These are phyloP conservation scores for Sapajus apella DNA, from an alignment of 2,113 vertebrate genomes.

Conservation along the genomic window DNA sequence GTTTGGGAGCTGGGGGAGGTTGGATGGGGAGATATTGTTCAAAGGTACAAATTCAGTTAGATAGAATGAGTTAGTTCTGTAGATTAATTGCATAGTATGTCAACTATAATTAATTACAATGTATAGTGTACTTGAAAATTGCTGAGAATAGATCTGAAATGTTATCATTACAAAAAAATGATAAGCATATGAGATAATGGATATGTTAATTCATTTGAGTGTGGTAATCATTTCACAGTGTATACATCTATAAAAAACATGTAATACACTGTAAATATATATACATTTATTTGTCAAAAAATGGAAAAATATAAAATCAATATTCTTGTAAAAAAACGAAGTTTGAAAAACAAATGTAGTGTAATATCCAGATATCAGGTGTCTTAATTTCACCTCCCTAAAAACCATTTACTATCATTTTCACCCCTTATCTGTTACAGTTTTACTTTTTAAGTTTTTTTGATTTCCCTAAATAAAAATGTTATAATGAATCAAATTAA, in stretches of 20 bases:
- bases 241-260: background rate
- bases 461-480: constrained; percentile 33
- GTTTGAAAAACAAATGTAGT: background rate
- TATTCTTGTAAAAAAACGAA: background rate
- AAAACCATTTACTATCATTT: background rate
- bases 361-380: background rate
- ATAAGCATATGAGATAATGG: background rate
- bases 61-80: background rate
- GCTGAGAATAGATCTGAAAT: background rate
- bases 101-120: background rate
- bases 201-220: background rate
- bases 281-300: background rate
- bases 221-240: background rate
- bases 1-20: background rate
- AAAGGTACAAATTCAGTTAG: background rate
- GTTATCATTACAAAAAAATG: background rate
- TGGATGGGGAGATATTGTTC: background rate
- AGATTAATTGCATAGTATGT: background rate
- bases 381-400: background rate
- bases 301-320: background rate
- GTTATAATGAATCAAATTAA: constrained; percentile 39
- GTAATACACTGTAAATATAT: background rate
- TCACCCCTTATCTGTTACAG: background rate
- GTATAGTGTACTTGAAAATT: background rate
- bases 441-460: background rate